Evolutionary conservation across 37 sponge, comb jelly and placozoan genomes (phyloP), one percentile per base, ranked within the genome.

Genomic region (Eunapius fragilis): DNA sequence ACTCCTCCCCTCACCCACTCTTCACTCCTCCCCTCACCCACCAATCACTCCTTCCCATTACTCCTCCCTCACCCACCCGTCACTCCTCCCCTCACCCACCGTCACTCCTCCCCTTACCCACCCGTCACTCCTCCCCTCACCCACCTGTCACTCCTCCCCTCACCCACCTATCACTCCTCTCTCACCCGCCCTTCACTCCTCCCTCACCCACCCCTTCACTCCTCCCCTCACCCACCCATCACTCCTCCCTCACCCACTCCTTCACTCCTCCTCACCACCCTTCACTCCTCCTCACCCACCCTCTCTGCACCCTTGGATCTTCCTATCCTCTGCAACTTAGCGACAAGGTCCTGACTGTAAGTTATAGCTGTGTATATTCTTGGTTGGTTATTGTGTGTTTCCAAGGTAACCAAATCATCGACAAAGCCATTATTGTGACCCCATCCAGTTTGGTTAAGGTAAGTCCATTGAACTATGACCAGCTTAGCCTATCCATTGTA

Each of bases 401-500:
- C 80, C 2, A 82, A 10, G 89, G 89, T 38, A 38, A 74, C 17
- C 92, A 89, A 11, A 76, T 88, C 25, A 81, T 95, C 2, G 82
- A 85, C 78, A 95, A 94, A 68, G 98, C 83, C 47, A 86, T 96
- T 2, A 83, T 98, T 30, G 98, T 98, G 26, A 91, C 93, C n/a
- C 98, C 98, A 28, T 98, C 98, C 80, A 96, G 96, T 74, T 86
- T 98, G 31, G 98, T 98, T 28, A 98, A 98, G 97, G 97, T 97
- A 48, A 37, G 70, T 78, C 48, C 30, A 58, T 17, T 58, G 17
- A 11, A 58, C 58, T 17, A 11, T 78, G 12, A 70, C 37, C 75
- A 4, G 68, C 28, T 3, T 3, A 38, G 24, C 72, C 3, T 10
- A 0, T 48, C 24, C 73, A 10, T 34, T 25, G 12, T 3, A 26